These are phyloP conservation scores for Muntiacus muntjak DNA, from an alignment of 2,113 vertebrate genomes.

Conservation along the genomic window DNA sequence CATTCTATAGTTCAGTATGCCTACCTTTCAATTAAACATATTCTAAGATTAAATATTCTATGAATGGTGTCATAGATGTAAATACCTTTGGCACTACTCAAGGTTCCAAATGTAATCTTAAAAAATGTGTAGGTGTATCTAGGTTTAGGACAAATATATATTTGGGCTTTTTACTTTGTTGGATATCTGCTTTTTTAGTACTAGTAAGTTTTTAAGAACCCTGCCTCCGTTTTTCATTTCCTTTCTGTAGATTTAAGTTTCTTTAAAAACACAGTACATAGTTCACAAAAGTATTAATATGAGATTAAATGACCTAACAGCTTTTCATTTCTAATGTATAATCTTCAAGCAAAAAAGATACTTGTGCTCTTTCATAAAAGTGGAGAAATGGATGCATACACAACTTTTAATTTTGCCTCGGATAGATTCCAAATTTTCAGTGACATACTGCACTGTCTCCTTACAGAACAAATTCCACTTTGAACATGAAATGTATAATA, in stretches of 20 bases:
- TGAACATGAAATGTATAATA: neutral
- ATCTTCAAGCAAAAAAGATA: neutral
- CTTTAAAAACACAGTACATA: neutral
- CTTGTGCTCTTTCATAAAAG: slow-evolving; percentile 9
- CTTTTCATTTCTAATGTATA: neutral
- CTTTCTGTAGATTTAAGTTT: neutral
- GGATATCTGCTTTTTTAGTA: slow-evolving; percentile 8
- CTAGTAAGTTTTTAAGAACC: neutral
- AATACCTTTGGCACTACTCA: neutral
- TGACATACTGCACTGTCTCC: neutral
- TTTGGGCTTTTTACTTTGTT: slow-evolving; percentile 11
- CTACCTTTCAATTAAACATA: slow-evolving; percentile 26
- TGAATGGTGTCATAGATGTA: neutral
- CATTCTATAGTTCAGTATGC: neutral
- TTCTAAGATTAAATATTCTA: neutral
- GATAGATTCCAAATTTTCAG: slow-evolving; percentile 1
- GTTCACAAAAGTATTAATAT: slow-evolving; percentile 2
- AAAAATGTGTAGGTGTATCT: neutral
- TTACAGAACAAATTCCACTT: neutral
- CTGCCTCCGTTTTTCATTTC: neutral
- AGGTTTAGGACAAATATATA: slow-evolving; percentile 7
- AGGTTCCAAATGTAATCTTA: slow-evolving; percentile 18
- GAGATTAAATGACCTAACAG: neutral
- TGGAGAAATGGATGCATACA: neutral
- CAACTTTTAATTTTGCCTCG: neutral